These are phyloP conservation scores for Amniataba percoides DNA, from an alignment of 2,797 vertebrate genomes.

Conservation along the genomic window DNA sequence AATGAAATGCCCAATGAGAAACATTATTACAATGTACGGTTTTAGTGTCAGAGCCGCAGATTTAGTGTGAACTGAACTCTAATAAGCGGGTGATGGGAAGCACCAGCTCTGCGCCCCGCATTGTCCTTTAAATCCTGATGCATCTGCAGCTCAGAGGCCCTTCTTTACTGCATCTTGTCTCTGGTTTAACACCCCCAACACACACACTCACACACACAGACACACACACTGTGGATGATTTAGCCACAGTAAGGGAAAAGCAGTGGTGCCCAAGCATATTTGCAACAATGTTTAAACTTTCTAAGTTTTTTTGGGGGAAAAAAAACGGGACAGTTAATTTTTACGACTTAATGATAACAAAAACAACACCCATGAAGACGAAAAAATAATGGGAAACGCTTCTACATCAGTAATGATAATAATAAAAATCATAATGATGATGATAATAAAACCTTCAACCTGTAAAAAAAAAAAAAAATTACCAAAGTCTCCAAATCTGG, in stretches of 20 bases:
- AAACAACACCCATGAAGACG: not conserved
- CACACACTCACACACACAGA: conserved; percentile 25
- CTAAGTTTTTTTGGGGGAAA: not conserved
- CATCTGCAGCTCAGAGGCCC: conserved; percentile 82
- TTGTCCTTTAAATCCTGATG: conserved; percentile 78
- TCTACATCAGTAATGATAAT: not conserved
- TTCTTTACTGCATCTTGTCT: conserved; percentile 63
- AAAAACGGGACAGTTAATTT: not conserved
- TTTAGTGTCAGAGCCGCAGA: conserved; percentile 62
- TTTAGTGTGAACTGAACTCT: conserved; percentile 81
- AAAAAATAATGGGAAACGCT: not conserved
- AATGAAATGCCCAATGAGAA: conserved; percentile 41
- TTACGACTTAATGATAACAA: not conserved
- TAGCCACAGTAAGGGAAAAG: conserved; percentile 31
- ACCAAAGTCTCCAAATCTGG: not conserved
- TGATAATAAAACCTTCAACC: not conserved
- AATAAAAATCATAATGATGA: conserved; percentile 1
- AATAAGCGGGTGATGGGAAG: conserved; percentile 80
- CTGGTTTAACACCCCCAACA: conserved; percentile 52
- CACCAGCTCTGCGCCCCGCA: conserved; percentile 66
- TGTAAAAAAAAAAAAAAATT: not conserved
- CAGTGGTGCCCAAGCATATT: conserved; percentile 18
- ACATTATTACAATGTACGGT: conserved; percentile 22
- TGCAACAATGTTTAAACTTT: conserved; percentile 34
- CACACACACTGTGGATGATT: conserved; percentile 18